Evolutionary conservation across 2,113 vertebrate genomes (phyloP).

Genomic region (Anser brachyrhynchus): DNA sequence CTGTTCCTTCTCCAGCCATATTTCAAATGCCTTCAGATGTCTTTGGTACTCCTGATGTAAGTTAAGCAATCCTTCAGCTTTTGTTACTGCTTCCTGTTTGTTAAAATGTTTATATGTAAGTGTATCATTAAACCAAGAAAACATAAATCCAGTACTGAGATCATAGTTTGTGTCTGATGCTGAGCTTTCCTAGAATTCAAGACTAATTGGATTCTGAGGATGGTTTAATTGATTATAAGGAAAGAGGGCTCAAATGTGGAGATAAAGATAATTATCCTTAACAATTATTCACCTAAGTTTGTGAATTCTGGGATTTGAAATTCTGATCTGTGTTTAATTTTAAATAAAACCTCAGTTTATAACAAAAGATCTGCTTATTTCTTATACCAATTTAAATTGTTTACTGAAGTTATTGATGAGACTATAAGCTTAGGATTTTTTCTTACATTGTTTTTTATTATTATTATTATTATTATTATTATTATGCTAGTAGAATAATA

Average conservation of each 20-base stretch:
- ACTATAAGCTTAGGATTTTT: background rate
- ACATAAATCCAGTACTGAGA: background rate
- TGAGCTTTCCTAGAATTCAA: background rate
- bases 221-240: background rate
- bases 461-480: background rate
- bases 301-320: background rate
- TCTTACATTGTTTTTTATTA: background rate
- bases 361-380: background rate
- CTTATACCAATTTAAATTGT: background rate
- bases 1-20: slow-evolving; percentile 92
- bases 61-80: slow-evolving; percentile 86
- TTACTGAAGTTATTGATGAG: background rate
- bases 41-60: slow-evolving; percentile 94
- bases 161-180: background rate
- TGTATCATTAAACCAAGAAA: background rate
- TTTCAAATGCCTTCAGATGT: slow-evolving; percentile 89
- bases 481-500: background rate
- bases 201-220: background rate
- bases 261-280: background rate
- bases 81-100: slow-evolving; percentile 84
- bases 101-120: background rate
- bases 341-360: background rate
- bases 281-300: background rate
- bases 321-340: background rate
- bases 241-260: background rate